Evolutionary conservation across 2,113 vertebrate genomes (phyloP), one percentile per base, ranked within the genome.

Genomic region (Papio anubis): DNA sequence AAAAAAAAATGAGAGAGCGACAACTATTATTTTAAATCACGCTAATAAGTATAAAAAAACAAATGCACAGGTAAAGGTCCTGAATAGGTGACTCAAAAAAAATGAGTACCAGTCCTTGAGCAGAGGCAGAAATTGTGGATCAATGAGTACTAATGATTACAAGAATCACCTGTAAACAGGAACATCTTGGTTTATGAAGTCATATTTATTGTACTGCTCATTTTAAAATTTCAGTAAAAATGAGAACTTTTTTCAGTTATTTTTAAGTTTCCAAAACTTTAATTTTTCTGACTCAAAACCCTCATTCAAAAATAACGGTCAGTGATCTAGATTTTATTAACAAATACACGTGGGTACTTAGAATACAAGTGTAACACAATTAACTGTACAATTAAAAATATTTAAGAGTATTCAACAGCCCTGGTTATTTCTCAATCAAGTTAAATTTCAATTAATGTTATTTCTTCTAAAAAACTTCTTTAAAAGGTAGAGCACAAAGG

Each of bases 251-350:
- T 85, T 40, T 17, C 11, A 50, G 20, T 96, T 72, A 83, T 50
- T 95, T 87, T 55, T 38, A 81, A 73, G 78, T 73, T 11, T 75
- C 21, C 8, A 88, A 95, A 64, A 68, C 40, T 68, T 83, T 25
- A 55, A 48, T 61, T 83, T 94, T 92, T 61, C 68, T 90, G 73
- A 81, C 68, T 81, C 14, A 93, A 97, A 96, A 86, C 7, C 21
- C 21, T 86, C 57, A 38, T 88, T 80, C 27, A 64, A 86, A 90
- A 82, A 92, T 57, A 48, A 90, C 6, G 12, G 38, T 43, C 52
- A 30, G 7, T 86, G 78, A 78, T 45, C 61, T 85, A 91, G 59
- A 84, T 93, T 91, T 94, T 50, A 80, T 66, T 38, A 79, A 70
- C 43, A 72, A 76, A 84, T 18, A 3, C n/a, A 61, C 16, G n/a